Percentiles rank a stretch among this genome's conserved stretches.
phyloP scores from a whole-genome alignment of 1,140 invertebrate genomes.

The Stegodyphus mimosarum region DNA sequence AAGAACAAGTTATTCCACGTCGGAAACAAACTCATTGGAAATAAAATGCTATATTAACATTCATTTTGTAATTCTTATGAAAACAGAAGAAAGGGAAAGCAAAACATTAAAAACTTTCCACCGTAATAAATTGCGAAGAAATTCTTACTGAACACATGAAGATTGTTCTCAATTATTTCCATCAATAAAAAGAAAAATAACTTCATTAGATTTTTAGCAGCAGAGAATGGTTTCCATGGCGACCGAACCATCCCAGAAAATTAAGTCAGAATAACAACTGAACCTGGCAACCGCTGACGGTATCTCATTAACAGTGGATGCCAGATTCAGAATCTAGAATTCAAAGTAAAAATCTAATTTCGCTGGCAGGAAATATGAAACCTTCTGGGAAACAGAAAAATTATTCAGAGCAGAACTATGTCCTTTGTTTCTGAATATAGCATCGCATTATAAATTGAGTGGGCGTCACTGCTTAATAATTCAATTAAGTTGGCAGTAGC shows the following conservation, averaged over 20 bases:
- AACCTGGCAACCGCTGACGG: constrained; percentile 30
- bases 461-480: not conserved
- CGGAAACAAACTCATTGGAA: not conserved
- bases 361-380: constrained; percentile 16
- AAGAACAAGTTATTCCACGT: too few species aligned
- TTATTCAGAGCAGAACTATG: not conserved
- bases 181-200: not conserved
- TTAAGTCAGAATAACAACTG: constrained; percentile 37
- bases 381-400: not conserved
- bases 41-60: too few species aligned
- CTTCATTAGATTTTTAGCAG: constrained; percentile 19
- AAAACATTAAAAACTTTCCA: not conserved
- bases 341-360: constrained; percentile 21
- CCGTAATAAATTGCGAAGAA: not conserved
- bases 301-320: constrained; percentile 19
- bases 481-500: too few species aligned
- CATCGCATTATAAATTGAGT: not conserved
- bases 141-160: not conserved
- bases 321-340: constrained; percentile 8
- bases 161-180: not conserved
- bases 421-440: not conserved
- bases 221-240: constrained; percentile 5
- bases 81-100: not conserved
- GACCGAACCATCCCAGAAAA: constrained; percentile 14
- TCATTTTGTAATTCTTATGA: too few species aligned